Percentiles rank a stretch among this genome's conserved stretches.
phyloP scores from a whole-genome alignment of 2,888 invertebrate species.

The Tiphia femorata region DNA sequence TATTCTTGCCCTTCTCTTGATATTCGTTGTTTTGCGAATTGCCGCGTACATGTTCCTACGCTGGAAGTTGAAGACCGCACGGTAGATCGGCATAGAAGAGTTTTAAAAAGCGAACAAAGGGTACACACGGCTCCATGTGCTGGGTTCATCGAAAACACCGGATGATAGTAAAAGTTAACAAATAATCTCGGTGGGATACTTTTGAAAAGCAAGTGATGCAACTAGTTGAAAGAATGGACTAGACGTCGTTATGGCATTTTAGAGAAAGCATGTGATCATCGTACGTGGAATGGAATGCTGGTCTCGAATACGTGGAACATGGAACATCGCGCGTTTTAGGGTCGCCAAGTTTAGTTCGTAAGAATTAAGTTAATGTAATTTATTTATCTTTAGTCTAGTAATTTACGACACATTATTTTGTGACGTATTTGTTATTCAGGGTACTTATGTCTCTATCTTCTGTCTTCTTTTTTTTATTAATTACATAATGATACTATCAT shows the following conservation, averaged over 20 bases:
- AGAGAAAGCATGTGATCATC: background rate
- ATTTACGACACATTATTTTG: slow-evolving; percentile 10
- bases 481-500: background rate
- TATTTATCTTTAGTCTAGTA: slow-evolving; percentile 48
- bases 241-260: background rate
- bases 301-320: background rate
- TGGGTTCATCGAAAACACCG: background rate
- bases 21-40: slow-evolving; percentile 84
- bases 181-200: background rate
- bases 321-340: background rate
- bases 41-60: slow-evolving; percentile 88
- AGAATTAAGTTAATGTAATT: slow-evolving; percentile 43
- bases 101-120: background rate
- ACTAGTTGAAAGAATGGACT: background rate
- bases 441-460: slow-evolving; percentile 33
- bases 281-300: background rate
- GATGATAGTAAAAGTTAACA: no score
- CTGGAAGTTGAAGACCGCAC: slow-evolving; percentile 86
- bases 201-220: background rate
- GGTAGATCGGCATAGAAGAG: slow-evolving; percentile 70
- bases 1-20: slow-evolving; percentile 82
- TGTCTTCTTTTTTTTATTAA: background rate
- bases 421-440: slow-evolving; percentile 43
- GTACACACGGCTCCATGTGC: background rate
- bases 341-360: slow-evolving; percentile 16